These are phyloP conservation scores for Physella acuta DNA, from an alignment of 1,140 invertebrate species.

Conservation along the genomic window DNA sequence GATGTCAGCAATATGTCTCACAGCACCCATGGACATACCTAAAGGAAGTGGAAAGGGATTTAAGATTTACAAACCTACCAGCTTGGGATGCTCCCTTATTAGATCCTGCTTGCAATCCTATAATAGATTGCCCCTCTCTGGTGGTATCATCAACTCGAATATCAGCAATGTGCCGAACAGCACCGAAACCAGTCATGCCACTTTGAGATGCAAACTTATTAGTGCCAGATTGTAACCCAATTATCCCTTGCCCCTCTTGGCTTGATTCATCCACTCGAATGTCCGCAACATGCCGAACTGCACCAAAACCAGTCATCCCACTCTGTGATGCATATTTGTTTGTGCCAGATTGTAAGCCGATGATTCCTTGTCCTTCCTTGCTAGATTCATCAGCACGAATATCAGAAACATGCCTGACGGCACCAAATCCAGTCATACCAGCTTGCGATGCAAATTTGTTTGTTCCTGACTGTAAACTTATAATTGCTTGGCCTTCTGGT, in stretches of 20 bases:
- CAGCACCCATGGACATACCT: slow-evolving; percentile 45
- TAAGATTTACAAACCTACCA: slow-evolving; percentile 67
- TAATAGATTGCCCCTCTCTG: slow-evolving; percentile 71
- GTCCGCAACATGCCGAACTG: slow-evolving; percentile 45
- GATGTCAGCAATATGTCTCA: slow-evolving; percentile 50
- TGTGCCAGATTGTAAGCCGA: slow-evolving; percentile 89
- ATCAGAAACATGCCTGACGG: slow-evolving; percentile 81
- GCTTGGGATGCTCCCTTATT: slow-evolving; percentile 71
- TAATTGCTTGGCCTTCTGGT: background rate
- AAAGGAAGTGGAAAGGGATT: slow-evolving; percentile 31
- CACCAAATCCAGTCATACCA: slow-evolving; percentile 88
- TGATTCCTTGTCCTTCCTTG: slow-evolving; percentile 83
- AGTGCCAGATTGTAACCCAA: slow-evolving; percentile 86
- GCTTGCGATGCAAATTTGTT: slow-evolving; percentile 42
- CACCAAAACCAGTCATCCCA: slow-evolving; percentile 70
- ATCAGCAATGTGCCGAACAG: slow-evolving; percentile 46
- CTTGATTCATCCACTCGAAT: slow-evolving; percentile 37
- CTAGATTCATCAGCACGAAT: slow-evolving; percentile 53
- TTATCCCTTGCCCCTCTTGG: slow-evolving; percentile 72
- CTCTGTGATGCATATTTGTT: slow-evolving; percentile 71
- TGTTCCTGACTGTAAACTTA: slow-evolving; percentile 2
- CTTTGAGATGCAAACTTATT: slow-evolving; percentile 71
- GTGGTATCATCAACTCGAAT: slow-evolving; percentile 36
- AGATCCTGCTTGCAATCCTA: slow-evolving; percentile 86
- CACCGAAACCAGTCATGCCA: slow-evolving; percentile 72